These are phyloP conservation scores for Oryzias celebensis DNA, from an alignment of 2,113 vertebrate genomes.

Conservation along the genomic window DNA sequence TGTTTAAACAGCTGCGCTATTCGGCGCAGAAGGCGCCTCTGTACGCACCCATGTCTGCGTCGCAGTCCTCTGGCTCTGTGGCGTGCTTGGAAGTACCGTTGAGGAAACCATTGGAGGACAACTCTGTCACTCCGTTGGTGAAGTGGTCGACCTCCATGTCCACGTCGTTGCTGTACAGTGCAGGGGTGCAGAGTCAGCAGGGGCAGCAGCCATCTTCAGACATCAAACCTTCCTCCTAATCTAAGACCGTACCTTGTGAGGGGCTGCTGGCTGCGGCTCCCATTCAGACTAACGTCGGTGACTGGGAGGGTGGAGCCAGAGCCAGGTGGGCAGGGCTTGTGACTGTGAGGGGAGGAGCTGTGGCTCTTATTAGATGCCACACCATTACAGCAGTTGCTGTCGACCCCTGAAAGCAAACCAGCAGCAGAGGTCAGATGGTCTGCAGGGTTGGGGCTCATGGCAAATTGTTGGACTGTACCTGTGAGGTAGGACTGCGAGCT, in stretches of 20 bases:
- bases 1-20: too few species aligned
- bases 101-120: slow-evolving; percentile 96
- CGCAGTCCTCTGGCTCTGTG: slow-evolving; percentile 92
- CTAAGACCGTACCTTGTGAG: slow-evolving; percentile 79
- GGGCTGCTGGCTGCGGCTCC: slow-evolving; percentile 86
- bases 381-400: slow-evolving; percentile 96
- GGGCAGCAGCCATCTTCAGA: too few species aligned
- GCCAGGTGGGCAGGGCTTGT: slow-evolving; percentile 83
- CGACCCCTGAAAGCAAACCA: slow-evolving; percentile 76
- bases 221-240: too few species aligned
- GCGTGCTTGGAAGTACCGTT: slow-evolving; percentile 95
- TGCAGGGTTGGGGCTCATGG: too few species aligned
- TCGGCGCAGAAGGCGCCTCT: accelerated
- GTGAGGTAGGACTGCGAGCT: slow-evolving; percentile 84
- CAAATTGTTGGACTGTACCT: slow-evolving; percentile 67
- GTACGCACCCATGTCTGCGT: slow-evolving; percentile 94
- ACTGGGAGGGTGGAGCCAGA: slow-evolving; percentile 76
- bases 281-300: slow-evolving; percentile 91
- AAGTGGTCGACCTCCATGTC: slow-evolving; percentile 99
- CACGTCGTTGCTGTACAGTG: slow-evolving; percentile 83
- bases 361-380: slow-evolving; percentile 89
- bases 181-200: not conserved
- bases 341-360: slow-evolving; percentile 87
- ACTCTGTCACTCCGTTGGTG: slow-evolving; percentile 93
- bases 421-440: not conserved